These are phyloP conservation scores for Ceyx margarethae DNA, from an alignment of 2,113 vertebrate species.

Conservation along the genomic window DNA sequence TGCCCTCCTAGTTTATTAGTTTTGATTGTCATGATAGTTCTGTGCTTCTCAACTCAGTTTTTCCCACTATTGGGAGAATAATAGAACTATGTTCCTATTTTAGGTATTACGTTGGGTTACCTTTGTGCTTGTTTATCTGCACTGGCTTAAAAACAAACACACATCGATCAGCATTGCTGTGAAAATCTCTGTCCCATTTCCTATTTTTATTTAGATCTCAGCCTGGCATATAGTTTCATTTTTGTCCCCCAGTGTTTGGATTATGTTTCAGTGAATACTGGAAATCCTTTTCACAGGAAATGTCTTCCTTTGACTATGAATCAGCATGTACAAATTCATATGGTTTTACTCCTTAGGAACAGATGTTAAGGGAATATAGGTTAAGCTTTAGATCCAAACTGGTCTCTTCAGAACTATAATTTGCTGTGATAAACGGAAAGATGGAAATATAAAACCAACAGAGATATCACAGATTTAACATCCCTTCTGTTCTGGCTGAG, in stretches of 20 bases:
- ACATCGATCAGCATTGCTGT: not conserved
- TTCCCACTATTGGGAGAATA: not conserved
- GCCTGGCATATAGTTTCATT: not conserved
- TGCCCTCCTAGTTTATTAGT: not conserved
- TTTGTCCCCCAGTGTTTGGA: not conserved
- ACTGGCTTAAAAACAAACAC: not conserved
- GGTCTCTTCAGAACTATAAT: constrained; percentile 46
- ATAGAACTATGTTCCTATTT: not conserved
- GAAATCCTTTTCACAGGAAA: not conserved
- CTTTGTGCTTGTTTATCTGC: not conserved
- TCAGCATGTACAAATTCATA: constrained; percentile 21
- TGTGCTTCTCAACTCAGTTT: not conserved
- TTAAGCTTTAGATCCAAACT: constrained; percentile 53
- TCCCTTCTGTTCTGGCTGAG: constrained; percentile 47
- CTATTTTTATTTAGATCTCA: not conserved
- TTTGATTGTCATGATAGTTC: not conserved
- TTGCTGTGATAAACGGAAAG: constrained; percentile 50
- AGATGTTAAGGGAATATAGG: constrained; percentile 45
- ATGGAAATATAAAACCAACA: constrained; percentile 38
- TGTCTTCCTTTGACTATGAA: constrained; percentile 19
- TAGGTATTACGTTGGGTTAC: not conserved
- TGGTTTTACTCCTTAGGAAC: constrained; percentile 28
- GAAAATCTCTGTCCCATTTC: not conserved
- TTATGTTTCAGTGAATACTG: not conserved
- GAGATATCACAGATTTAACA: constrained; percentile 44